Evolutionary conservation across 2,888 invertebrate species (phyloP).

Genomic region (Andrena minutula): DNA sequence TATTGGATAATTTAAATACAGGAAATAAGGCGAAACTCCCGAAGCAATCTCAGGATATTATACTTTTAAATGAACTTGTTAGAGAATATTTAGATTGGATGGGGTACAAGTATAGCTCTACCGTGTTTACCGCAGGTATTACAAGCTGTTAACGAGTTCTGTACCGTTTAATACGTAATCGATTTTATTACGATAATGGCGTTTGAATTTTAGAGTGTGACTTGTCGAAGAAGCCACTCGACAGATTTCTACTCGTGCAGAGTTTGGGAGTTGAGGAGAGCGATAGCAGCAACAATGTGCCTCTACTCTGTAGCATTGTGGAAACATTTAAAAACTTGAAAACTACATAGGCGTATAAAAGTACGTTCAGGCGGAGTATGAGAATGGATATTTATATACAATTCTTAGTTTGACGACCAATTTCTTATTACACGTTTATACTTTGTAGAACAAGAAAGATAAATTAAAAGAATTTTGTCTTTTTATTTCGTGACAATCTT

Average conservation of each 20-base stretch:
- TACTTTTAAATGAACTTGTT: slow-evolving; percentile 89
- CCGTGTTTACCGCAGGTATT: slow-evolving; percentile 86
- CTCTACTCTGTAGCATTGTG: slow-evolving; percentile 86
- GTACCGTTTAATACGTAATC: background rate
- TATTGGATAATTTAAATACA: slow-evolving; percentile 77
- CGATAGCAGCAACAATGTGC: slow-evolving; percentile 86
- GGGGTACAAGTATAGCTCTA: slow-evolving; percentile 89
- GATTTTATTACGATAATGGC: background rate
- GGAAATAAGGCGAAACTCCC: slow-evolving; percentile 71
- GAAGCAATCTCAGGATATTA: slow-evolving; percentile 77
- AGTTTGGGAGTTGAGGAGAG: slow-evolving; percentile 86
- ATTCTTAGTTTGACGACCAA: background rate
- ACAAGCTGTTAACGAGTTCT: background rate
- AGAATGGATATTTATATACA: slow-evolving; percentile 20
- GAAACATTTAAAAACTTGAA: slow-evolving; percentile 85
- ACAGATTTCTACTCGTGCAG: slow-evolving; percentile 78
- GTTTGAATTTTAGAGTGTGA: slow-evolving; percentile 78
- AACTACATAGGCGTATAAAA: slow-evolving; percentile 52
- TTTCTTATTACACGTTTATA: slow-evolving; percentile 1
- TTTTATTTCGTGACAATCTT: slow-evolving; percentile 78
- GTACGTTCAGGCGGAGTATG: slow-evolving; percentile 6
- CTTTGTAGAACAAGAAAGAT: slow-evolving; percentile 37
- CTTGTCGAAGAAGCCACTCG: slow-evolving; percentile 79
- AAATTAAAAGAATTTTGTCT: slow-evolving; percentile 74
- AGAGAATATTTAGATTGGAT: slow-evolving; percentile 90